Evolutionary conservation across 2,113 vertebrate genomes (phyloP), one percentile per base, ranked within the genome.

Genomic region (Cyprinodon variegatus): DNA sequence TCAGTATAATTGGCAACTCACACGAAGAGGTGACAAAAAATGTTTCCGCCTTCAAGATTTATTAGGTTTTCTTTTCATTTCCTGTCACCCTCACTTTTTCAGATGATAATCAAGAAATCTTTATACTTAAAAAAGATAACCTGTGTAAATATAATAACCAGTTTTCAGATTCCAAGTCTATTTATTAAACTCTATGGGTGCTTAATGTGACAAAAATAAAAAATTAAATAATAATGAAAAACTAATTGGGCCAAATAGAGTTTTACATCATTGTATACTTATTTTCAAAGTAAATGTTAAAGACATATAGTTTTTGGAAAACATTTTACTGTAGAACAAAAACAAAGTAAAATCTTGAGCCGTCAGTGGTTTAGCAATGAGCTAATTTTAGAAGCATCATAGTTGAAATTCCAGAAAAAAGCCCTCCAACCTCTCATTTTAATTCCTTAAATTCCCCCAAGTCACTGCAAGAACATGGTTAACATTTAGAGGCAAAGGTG

Each of bases 391-490:
- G 70, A 82, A 37, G 15, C 66, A 83, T 82, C 83, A 88, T 91
- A 46, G 40, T 46, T 76, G 75, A 78, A 78, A 91, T 86, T 88
- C 70, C 76, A 71, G 45, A 53, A 74, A 61, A 61, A 61, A 61
- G 57, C 40, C 60, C 36, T 50, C n/a, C 6, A 83, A 74, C 61
- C 74, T 72, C 62, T 80, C 59, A 72, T 72, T 86, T 74, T 74
- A 81, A 90, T 90, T 91, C 87, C 80, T 80, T 76, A 74, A 88
- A 93, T 91, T 90, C 88, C 85, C 77, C 67, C 70, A 79, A 81
- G 67, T 78, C 65, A 37, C 61, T 37, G 72, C 72, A 78, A 76
- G 87, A 71, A 75, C n/a, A 36, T 77, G 77, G 79, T 81, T 87
- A 80, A 84, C 71, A 36, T 87, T 88, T 77, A 83, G 77, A 86